These are phyloP conservation scores for Cantharis nigra DNA, from an alignment of 2,888 invertebrate genomes.

Conservation along the genomic window DNA sequence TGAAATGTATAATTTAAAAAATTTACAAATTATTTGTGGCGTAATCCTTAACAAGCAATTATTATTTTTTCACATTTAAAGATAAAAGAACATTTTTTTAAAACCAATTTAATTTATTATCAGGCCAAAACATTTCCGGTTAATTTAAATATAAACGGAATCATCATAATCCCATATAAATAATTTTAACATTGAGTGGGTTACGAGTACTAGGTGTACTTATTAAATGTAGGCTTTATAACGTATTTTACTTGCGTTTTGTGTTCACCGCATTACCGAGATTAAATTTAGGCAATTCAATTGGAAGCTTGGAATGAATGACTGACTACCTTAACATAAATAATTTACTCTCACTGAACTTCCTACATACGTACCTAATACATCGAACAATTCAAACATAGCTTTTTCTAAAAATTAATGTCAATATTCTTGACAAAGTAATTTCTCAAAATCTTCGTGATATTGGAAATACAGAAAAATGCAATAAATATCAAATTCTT, in stretches of 20 bases:
- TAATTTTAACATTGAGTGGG: not conserved
- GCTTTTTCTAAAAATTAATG: not conserved
- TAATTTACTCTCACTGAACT: not conserved
- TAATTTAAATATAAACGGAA: not conserved
- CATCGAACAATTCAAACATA: not conserved
- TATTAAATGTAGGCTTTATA: not conserved
- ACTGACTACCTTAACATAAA: not conserved
- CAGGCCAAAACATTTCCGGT: not conserved
- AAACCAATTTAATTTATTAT: not conserved
- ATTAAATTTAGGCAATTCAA: constrained; percentile 2
- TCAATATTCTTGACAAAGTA: not conserved
- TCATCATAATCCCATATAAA: not conserved
- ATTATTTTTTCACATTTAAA: not conserved
- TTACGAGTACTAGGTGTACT: not conserved
- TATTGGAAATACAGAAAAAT: not conserved
- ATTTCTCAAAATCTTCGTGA: not conserved
- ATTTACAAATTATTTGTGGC: not conserved
- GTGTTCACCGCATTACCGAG: constrained; percentile 1
- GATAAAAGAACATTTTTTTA: not conserved
- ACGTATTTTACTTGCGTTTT: not conserved
- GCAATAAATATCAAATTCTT: not conserved
- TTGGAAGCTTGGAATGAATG: not conserved
- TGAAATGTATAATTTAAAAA: not conserved
- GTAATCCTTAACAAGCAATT: not conserved
- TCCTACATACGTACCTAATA: not conserved